phyloP scores from a whole-genome alignment of 2,888 invertebrate species.

The Drosophila vallismaia region DNA sequence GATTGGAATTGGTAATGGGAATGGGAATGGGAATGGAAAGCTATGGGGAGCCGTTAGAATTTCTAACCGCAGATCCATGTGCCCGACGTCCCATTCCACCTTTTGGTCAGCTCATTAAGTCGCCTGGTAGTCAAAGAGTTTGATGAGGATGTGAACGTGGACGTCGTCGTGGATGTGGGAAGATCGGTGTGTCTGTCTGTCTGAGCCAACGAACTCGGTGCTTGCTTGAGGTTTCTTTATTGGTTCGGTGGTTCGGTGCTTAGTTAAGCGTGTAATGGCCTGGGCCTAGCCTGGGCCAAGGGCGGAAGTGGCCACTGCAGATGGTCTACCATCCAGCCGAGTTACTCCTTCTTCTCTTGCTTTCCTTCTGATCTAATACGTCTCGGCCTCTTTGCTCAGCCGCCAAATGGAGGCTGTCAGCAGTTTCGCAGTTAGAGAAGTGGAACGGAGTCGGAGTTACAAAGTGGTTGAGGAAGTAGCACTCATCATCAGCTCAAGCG shows the following conservation, averaged over 20 bases:
- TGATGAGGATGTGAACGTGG: constrained; percentile 31
- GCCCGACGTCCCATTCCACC: constrained; percentile 8
- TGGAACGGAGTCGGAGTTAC: constrained; percentile 18
- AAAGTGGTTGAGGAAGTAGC: constrained; percentile 8
- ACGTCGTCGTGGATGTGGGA: constrained; percentile 36
- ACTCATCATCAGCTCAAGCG: constrained; percentile 3
- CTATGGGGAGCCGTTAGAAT: constrained; percentile 57
- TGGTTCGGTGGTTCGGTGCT: constrained; percentile 60
- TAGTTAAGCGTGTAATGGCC: constrained; percentile 77
- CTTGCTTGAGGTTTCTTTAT: constrained; percentile 37
- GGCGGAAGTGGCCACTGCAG: constrained; percentile 59
- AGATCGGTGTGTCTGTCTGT: constrained; percentile 21
- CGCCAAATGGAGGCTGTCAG: constrained; percentile 35
- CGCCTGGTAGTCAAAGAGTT: constrained; percentile 5
- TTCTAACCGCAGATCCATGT: constrained; percentile 63
- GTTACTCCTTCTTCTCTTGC: no score
- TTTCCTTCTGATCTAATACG: no score
- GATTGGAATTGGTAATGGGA: constrained; percentile 43
- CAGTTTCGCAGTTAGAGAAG: constrained; percentile 35
- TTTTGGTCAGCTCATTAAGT: constrained; percentile 56
- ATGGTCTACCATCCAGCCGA: not conserved
- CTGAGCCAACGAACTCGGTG: no score
- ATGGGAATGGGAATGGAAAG: constrained; percentile 36
- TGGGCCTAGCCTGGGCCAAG: constrained; percentile 6
- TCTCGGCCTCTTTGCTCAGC: not conserved